Evolutionary conservation across 2,113 vertebrate species (phyloP).

Genomic region (Psephotus haematonotus): DNA sequence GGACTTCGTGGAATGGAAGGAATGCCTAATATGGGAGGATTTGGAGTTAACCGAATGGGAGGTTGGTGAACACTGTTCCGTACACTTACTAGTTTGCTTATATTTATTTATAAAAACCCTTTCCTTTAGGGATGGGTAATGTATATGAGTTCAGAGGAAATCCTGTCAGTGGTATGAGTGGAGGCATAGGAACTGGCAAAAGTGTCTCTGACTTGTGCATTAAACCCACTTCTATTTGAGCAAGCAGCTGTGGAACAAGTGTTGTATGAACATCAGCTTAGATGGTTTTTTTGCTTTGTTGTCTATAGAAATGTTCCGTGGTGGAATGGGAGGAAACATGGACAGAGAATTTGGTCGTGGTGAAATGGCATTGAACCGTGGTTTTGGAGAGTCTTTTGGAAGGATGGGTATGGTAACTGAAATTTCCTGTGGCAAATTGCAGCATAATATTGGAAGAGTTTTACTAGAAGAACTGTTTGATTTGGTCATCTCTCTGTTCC

Average conservation of each 20-base stretch:
- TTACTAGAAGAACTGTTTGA: not conserved
- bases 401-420: conserved; percentile 84
- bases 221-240: not conserved
- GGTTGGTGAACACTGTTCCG: conserved; percentile 72
- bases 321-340: conserved; percentile 89
- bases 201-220: not conserved
- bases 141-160: conserved; percentile 52
- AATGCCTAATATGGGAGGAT: conserved; percentile 90
- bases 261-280: not conserved
- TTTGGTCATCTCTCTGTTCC: not conserved
- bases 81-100: not conserved
- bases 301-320: conserved; percentile 84
- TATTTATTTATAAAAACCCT: not conserved
- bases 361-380: conserved; percentile 90
- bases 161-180: not conserved
- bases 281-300: not conserved
- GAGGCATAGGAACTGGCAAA: not conserved
- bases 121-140: not conserved
- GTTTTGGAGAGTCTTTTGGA: conserved; percentile 94
- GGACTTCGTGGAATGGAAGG: conserved; percentile 90
- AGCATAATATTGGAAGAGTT: not conserved
- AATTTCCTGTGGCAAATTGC: not conserved
- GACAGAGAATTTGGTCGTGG: conserved; percentile 91
- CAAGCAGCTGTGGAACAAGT: not conserved
- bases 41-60: conserved; percentile 90